Conservation (phyloP, 2,888 invertebrate species). For the Ophonus ardosiacus region DNA sequence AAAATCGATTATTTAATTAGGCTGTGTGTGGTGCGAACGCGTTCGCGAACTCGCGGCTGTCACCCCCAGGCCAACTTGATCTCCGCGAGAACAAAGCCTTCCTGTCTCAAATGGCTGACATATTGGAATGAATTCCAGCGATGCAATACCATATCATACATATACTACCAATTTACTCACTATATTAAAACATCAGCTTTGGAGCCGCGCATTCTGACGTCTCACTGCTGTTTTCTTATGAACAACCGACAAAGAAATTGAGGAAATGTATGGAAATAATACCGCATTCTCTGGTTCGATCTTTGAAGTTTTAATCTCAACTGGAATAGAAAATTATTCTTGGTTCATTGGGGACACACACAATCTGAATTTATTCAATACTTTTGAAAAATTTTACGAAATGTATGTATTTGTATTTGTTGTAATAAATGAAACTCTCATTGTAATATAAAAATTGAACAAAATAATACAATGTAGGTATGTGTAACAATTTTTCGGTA, state of each 20-base stretch:
- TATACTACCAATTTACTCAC: slow-evolving; percentile 56
- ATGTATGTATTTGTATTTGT: no score
- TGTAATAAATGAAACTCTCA: no score
- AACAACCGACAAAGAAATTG: not conserved
- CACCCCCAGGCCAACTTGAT: slow-evolving; percentile 56
- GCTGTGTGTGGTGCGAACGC: slow-evolving; percentile 12
- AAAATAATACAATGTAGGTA: no score
- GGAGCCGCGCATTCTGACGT: not conserved
- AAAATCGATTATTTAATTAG: slow-evolving; percentile 64
- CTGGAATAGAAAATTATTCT: no score
- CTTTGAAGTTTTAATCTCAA: no score
- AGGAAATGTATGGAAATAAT: no score
- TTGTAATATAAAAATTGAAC: no score
- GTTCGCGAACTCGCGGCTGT: slow-evolving; percentile 31
- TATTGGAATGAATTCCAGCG: slow-evolving; percentile 55
- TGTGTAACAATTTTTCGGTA: no score
- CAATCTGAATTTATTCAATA: no score
- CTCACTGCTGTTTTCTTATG: not conserved
- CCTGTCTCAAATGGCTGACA: slow-evolving; percentile 57
- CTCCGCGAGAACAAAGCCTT: slow-evolving; percentile 52
- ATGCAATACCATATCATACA: slow-evolving; percentile 15
- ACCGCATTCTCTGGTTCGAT: no score
- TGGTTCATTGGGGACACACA: no score
- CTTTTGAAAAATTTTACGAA: no score
- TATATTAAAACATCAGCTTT: slow-evolving; percentile 54